Evolutionary conservation across 2,888 invertebrate species (phyloP), one percentile per base, ranked within the genome.

Genomic region (Meiosimyza platycephala): DNA sequence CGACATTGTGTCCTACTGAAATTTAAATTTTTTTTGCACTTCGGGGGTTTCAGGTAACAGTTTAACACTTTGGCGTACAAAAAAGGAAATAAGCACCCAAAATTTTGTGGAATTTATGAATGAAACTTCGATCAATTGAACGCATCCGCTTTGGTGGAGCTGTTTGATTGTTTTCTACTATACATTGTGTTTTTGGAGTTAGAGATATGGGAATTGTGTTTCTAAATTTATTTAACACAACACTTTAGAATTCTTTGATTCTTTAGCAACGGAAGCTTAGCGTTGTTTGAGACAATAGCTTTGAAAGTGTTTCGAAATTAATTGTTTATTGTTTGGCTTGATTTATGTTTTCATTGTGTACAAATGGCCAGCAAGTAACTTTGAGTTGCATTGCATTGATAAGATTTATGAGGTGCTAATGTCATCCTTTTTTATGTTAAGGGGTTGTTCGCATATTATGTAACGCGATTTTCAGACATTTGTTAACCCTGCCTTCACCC

Each of bases 291-390:
- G 16, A 63, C 63, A 63, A 63, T 63, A 47, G 48, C 5, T 47
- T 63, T 40, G 48, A 40, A 62, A 48, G 63, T 63, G 63, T 63
- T 63, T 63, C 48, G 47, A 40, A 63, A 63, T 63, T 63, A 63
- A 63, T 63, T 48, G 47, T 28, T 16, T 16, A 63, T 63, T 63
- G 63, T 63, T 48, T 63, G n/a, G 40, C 18, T n/a, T 63, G 63
- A 63, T 63, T 63, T 63, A 63, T 40, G 16, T 40, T 48, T n/a
- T 40, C 40, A 47, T 40, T 47, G 47, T 47, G 16, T n/a, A 18
- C 9, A 13, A 47, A 47, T 16, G 63, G n/a, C 15, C 47, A 16
- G n/a, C n/a, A 47, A 47, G 3, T 4, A n/a, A 47, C 12, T 16
- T 16, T 48, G 48, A n/a, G 15, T n/a, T 22, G 22, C 15, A n/a